phyloP scores from a whole-genome alignment of 2,113 vertebrate genomes.

The Agapornis roseicollis region DNA sequence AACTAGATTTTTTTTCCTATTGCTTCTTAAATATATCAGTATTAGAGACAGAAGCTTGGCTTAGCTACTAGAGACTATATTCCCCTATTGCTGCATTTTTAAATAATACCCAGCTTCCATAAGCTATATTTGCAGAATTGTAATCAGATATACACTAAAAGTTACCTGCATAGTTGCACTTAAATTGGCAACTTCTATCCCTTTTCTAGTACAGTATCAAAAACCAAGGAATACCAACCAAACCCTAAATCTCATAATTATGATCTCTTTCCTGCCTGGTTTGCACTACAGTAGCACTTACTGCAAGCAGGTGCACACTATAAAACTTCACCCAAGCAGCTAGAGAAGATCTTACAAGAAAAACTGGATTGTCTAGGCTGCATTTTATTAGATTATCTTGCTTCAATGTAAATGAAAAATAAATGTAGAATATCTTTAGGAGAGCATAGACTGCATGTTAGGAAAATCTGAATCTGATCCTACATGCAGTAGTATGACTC shows the following conservation, averaged over 20 bases:
- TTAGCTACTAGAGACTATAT: not conserved
- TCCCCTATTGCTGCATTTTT: not conserved
- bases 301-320: not conserved
- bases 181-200: not conserved
- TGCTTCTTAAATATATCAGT: not conserved
- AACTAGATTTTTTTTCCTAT: not conserved
- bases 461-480: not conserved
- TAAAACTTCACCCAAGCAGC: not conserved
- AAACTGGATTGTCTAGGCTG: not conserved
- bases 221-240: not conserved
- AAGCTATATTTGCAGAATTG: not conserved
- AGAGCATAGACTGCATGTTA: rapidly evolving
- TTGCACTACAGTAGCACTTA: not conserved
- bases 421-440: rapidly evolving
- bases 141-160: not conserved
- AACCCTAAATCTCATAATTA: not conserved
- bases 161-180: not conserved
- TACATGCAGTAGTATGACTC: rapidly evolving
- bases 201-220: not conserved
- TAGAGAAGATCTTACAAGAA: not conserved
- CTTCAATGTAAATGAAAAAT: not conserved
- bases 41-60: not conserved
- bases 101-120: not conserved
- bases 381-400: not conserved
- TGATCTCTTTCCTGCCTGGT: not conserved